Percentiles rank a stretch among this genome's conserved stretches.
Conservation (phyloP, 2,113 vertebrate genomes). For the Caranx melampygus region DNA sequence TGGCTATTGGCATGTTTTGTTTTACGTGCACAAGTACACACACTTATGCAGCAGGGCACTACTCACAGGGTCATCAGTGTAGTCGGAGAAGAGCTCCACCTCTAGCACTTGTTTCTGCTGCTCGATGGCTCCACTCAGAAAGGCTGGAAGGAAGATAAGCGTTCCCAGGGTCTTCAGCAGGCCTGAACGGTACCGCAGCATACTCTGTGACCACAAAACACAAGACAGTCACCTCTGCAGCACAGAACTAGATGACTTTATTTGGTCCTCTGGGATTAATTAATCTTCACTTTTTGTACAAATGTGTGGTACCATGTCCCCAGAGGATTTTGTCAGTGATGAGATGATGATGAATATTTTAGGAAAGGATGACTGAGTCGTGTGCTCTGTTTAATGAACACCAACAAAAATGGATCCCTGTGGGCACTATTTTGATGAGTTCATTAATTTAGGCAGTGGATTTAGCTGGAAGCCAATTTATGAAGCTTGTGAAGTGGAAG, state of each 20-base stretch:
- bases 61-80: slow-evolving; percentile 88
- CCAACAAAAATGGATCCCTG: too few relatives aligned
- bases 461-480: too few relatives aligned
- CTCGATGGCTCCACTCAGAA: slow-evolving; percentile 84
- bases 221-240: slow-evolving; percentile 20
- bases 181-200: slow-evolving; percentile 88
- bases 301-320: neutral
- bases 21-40: neutral
- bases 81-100: slow-evolving; percentile 89
- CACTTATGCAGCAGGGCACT: neutral
- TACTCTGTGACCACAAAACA: slow-evolving; percentile 84
- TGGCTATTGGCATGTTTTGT: neutral
- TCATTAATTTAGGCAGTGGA: too few relatives aligned
- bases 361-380: neutral
- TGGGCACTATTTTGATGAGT: too few relatives aligned
- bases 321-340: neutral
- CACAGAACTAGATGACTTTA: neutral
- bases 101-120: slow-evolving; percentile 89
- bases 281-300: neutral
- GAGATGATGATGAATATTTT: neutral
- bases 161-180: slow-evolving; percentile 87
- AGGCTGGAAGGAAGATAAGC: slow-evolving; percentile 84
- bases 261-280: neutral
- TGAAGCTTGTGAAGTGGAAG: too few relatives aligned
- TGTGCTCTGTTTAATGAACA: too few relatives aligned